Base-by-base conservation (phyloP, 92 coral and sea anemone species). In the Epizoanthus stellaris region DNA sequence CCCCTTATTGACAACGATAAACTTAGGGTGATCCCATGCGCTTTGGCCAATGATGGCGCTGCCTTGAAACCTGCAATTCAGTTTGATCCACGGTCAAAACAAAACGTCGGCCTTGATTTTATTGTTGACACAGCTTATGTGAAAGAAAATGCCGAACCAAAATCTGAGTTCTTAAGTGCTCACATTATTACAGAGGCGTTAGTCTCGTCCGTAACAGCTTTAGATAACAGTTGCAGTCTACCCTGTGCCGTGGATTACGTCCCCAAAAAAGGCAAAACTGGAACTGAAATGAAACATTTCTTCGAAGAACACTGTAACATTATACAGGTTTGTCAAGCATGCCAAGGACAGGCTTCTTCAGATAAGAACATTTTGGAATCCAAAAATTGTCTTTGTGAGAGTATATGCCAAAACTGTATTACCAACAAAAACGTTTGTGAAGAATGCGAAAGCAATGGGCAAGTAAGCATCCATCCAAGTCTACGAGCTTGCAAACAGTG, bases 221-320 rank as follows among this genome's bases (percentile, higher is more conserved):
- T 83, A 11, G 88, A 83, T 79, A 88, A 88, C 88, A 84, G 68
- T 45, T 67, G 86, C 34, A 84, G 91, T 25, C 40, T 83, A 53
- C 88, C 88, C 30, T 88, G 91, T 84, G 88, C 88, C 16, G 82
- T 84, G 19, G 36, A 88, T 2, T 84, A 84, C 36, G 76, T 75
- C 17, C 21, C 91, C 30, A 88, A 88, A 42, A 61, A 36, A 66
- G 91, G 85, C 7, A 88, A 88, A 84, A 88, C 88, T 34, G 88
- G 85, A 52, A 63, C 75, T 30, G 77, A 75, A 34, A 83, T 84
- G 76, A 68, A 77, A 38, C 52, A 76, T 36, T 53, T 42, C 14
- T 84, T 76, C 14, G 80, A 63, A 39, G 38, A 66, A 34, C 70
- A 73, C n/a, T 81, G 75, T n/a, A 88, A 83, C 57, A 57, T 75